Base-by-base conservation (phyloP, 2,113 vertebrate species). In the Chlorodrepanis virens region DNA sequence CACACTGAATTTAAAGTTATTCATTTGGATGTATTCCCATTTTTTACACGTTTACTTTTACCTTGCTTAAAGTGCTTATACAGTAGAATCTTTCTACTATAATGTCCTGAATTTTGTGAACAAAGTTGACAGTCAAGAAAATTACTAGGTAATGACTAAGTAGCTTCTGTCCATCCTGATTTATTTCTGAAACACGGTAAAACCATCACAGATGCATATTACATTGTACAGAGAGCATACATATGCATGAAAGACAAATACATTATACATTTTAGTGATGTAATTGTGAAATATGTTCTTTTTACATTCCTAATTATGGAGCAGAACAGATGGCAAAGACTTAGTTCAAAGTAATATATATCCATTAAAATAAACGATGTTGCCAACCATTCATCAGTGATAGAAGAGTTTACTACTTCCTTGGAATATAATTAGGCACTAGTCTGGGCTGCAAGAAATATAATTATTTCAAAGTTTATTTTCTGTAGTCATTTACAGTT, bases 281-380 rank as follows among this genome's bases (percentile, higher is more conserved):
- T 71, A 96, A 94, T 94, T 94, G 88, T 96, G 89, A 96, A 97
- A 96, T 94, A 97, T 95, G 86, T 95, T 86, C 76, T 37, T 96
- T 96, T 97, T 94, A 94, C 79, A 89, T 96, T 89, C 84, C 86
- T 96, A 97, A 96, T 96, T 96, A 93, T 75, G 91, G 83, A 96
- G 78, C 59, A 72, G 81, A 97, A 96, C 95, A 97, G 96, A 97
- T 97, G 96, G 95, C 72, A 93, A 96, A 96, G 93, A 94, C 93
- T 96, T 96, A 95, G 81, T 96, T 94, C 90, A 93, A 92, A 95
- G 91, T 86, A 94, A 96, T 96, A 39, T 92, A 82, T 95, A 96
- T 91, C 92, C 92, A 96, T 97, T 97, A 97, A 96, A 95, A 96
- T 93, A 97, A 97, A 93, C 2, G 76, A 95, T 91, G 74, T 91